Evolutionary conservation across 2,888 invertebrate species (phyloP).

Genomic region (Patella pellucida): DNA sequence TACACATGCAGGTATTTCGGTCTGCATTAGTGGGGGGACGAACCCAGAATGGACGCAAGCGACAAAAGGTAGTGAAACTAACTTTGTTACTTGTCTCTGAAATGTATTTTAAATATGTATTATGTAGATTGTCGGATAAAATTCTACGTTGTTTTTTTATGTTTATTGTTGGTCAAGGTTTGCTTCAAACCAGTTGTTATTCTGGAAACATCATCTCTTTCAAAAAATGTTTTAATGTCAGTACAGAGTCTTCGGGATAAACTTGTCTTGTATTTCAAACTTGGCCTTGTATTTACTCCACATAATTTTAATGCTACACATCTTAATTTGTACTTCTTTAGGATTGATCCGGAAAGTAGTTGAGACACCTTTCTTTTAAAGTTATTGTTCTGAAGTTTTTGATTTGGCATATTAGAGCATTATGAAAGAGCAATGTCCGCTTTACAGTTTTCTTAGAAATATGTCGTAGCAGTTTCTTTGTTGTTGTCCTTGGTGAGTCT

Average conservation of each 20-base stretch:
- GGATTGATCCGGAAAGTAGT: background rate
- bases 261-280: background rate
- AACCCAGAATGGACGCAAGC: slow-evolving; percentile 33
- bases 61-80: slow-evolving; percentile 30
- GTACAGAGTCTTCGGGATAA: slow-evolving; percentile 13
- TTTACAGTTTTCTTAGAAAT: background rate
- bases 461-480: slow-evolving; percentile 10
- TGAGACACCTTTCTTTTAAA: too few species aligned
- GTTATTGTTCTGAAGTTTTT: background rate
- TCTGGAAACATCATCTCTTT: slow-evolving; percentile 31
- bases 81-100: slow-evolving; percentile 20
- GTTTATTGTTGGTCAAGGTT: slow-evolving; percentile 27
- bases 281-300: background rate
- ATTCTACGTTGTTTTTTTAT: slow-evolving; percentile 28
- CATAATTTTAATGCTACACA: background rate
- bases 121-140: slow-evolving; percentile 25
- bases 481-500: background rate
- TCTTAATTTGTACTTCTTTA: slow-evolving; percentile 3
- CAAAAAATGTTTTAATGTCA: slow-evolving; percentile 28
- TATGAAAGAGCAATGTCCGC: slow-evolving; percentile 1
- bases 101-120: slow-evolving; percentile 29
- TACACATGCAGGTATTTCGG: slow-evolving; percentile 35
- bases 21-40: slow-evolving; percentile 23
- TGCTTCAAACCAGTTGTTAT: slow-evolving; percentile 29
- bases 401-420: slow-evolving; percentile 1